Conservation (phyloP, 1,140 invertebrate species). For the Nylanderia fulva region DNA sequence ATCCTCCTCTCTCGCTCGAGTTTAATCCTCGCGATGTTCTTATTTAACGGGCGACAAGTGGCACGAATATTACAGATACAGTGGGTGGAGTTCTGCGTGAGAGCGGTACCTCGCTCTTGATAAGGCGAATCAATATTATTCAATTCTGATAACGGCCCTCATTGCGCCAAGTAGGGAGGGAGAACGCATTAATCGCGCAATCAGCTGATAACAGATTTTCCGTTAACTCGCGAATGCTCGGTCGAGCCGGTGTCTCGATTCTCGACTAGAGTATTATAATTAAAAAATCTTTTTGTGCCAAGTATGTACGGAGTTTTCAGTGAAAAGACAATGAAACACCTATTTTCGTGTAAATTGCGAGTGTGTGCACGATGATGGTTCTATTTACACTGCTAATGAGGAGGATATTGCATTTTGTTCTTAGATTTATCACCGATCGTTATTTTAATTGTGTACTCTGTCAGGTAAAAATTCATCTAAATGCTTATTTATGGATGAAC, state of each 20-base stretch:
- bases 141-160: conserved; percentile 64
- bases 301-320: neutral
- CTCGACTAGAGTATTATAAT: neutral
- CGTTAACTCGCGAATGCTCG: conserved; percentile 17
- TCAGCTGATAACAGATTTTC: conserved; percentile 29
- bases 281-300: neutral
- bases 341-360: neutral
- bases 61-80: conserved; percentile 36
- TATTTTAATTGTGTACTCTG: neutral
- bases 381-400: neutral
- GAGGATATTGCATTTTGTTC: neutral
- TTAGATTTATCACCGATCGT: neutral
- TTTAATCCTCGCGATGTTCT: conserved; percentile 26
- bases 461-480: conserved; percentile 22
- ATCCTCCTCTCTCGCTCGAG: neutral
- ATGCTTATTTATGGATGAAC: neutral
- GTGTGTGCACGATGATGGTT: neutral
- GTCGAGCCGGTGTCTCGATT: neutral
- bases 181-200: conserved; percentile 17
- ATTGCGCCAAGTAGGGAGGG: conserved; percentile 6
- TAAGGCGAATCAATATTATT: conserved; percentile 75
- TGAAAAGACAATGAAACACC: neutral
- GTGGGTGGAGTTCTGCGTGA: conserved; percentile 39
- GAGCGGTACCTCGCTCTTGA: conserved; percentile 46
- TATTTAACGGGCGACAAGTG: conserved; percentile 56